Evolutionary conservation across 2,113 vertebrate genomes (phyloP).

Genomic region (Toxotes chatareus): DNA sequence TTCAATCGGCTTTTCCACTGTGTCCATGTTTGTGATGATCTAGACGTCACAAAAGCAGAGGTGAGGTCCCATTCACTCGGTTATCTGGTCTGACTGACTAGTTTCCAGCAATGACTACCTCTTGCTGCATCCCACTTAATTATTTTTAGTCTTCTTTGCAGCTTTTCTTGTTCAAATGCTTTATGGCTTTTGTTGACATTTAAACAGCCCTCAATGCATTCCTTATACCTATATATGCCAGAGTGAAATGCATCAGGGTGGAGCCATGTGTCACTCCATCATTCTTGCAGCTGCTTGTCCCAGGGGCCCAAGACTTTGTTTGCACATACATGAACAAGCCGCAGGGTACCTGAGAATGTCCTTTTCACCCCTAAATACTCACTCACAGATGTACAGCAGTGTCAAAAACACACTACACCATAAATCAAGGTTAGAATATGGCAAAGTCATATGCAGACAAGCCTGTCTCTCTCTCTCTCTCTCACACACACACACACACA

Average conservation of each 20-base stretch:
- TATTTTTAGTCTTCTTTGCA: conserved; percentile 11
- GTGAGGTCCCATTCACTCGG: background rate
- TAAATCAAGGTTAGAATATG: conserved; percentile 75
- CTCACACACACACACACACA: conserved; percentile 47
- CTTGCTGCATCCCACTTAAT: background rate
- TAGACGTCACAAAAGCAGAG: conserved; percentile 19
- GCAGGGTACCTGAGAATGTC: conserved; percentile 73
- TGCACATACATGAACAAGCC: conserved; percentile 68
- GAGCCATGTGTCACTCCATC: conserved; percentile 77
- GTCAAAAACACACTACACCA: conserved; percentile 51
- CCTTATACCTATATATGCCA: conserved; percentile 53
- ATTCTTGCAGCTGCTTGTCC: conserved; percentile 80
- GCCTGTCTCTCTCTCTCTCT: no score
- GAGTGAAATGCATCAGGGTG: conserved; percentile 62
- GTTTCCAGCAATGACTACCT: background rate
- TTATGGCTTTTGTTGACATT: conserved; percentile 68
- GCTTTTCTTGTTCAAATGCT: conserved; percentile 42
- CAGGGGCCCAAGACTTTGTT: conserved; percentile 65
- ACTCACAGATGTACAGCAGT: conserved; percentile 47
- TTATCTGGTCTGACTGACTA: background rate
- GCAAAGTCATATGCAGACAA: conserved; percentile 69
- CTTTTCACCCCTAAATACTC: conserved; percentile 75
- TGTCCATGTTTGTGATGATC: conserved; percentile 12
- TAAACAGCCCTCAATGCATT: conserved; percentile 59
- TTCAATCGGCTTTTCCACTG: background rate